phyloP scores from a whole-genome alignment of 2,797 vertebrate species.

The Lagocephalus sceleratus region DNA sequence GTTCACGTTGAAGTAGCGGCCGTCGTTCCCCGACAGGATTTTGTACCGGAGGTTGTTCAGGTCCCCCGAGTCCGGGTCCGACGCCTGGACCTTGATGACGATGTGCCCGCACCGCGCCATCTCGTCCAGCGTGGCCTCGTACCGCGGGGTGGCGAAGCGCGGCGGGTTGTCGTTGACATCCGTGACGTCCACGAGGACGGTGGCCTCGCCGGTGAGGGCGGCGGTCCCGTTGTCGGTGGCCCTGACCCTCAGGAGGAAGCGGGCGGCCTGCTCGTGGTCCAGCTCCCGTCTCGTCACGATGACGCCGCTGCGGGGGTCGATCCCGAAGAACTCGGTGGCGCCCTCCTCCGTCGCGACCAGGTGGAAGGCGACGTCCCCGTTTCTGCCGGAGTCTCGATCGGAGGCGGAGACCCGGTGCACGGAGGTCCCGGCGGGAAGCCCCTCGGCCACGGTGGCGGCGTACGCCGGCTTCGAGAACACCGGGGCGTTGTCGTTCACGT shows the following conservation, averaged over 20 bases:
- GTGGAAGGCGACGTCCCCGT: slow-evolving; percentile 84
- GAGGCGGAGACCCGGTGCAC: slow-evolving; percentile 83
- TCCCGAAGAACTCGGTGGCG: slow-evolving; percentile 82
- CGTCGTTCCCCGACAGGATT: slow-evolving; percentile 92
- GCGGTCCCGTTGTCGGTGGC: slow-evolving; percentile 83
- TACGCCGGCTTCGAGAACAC: slow-evolving; percentile 82
- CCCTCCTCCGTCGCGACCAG: slow-evolving; percentile 75
- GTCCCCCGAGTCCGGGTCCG: slow-evolving; percentile 85
- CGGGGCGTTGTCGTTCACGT: slow-evolving; percentile 90
- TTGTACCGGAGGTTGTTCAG: slow-evolving; percentile 84
- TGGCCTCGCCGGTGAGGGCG: slow-evolving; percentile 80
- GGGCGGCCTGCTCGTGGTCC: slow-evolving; percentile 84
- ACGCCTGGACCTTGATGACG: slow-evolving; percentile 94
- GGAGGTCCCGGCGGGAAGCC: slow-evolving; percentile 80
- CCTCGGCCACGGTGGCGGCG: slow-evolving; percentile 76
- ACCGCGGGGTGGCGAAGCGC: slow-evolving; percentile 84
- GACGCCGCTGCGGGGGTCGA: slow-evolving; percentile 82
- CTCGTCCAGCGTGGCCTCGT: slow-evolving; percentile 87
- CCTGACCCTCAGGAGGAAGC: slow-evolving; percentile 84
- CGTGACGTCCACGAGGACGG: slow-evolving; percentile 82
- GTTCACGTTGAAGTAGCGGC: slow-evolving; percentile 91
- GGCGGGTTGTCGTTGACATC: slow-evolving; percentile 96
- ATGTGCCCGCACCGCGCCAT: slow-evolving; percentile 91
- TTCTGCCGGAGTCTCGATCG: slow-evolving; percentile 87
- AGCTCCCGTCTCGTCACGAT: slow-evolving; percentile 82